phyloP scores from a whole-genome alignment of 2,797 vertebrate species.

The Acanthiza pusilla region DNA sequence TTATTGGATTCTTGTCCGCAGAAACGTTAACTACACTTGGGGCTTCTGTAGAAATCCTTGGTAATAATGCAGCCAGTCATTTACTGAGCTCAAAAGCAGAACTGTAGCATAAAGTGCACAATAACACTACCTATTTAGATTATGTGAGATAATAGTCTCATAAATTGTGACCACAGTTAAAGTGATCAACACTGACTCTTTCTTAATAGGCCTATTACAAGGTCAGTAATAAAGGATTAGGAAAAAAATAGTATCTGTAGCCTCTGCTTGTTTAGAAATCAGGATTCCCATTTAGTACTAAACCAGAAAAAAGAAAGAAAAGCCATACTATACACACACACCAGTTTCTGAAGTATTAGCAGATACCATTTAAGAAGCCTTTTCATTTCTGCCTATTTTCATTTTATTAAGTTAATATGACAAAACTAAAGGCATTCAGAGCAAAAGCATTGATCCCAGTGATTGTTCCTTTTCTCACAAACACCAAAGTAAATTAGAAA shows the following conservation, averaged over 20 bases:
- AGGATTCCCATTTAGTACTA: neutral
- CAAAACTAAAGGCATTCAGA: neutral
- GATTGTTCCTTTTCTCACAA: neutral
- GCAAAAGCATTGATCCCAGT: neutral
- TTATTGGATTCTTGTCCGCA: neutral
- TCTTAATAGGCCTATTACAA: neutral
- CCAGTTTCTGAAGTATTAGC: neutral
- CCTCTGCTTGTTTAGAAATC: neutral
- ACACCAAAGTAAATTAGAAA: neutral
- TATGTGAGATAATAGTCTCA: neutral
- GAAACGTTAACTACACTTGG: neutral
- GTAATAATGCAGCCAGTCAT: neutral
- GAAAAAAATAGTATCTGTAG: neutral
- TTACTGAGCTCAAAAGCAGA: slow-evolving; percentile 1
- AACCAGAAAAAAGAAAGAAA: neutral
- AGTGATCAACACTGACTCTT: neutral
- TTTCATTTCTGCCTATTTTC: neutral
- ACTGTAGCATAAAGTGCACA: neutral
- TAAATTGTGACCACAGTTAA: neutral
- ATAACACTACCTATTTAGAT: neutral
- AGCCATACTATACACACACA: neutral
- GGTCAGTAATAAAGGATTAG: neutral
- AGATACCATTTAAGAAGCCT: neutral
- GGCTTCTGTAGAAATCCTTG: neutral
- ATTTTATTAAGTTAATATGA: neutral